Evolutionary conservation across 2,888 invertebrate genomes (phyloP), one percentile per base, ranked within the genome.

Genomic region (Polia nebulosa): DNA sequence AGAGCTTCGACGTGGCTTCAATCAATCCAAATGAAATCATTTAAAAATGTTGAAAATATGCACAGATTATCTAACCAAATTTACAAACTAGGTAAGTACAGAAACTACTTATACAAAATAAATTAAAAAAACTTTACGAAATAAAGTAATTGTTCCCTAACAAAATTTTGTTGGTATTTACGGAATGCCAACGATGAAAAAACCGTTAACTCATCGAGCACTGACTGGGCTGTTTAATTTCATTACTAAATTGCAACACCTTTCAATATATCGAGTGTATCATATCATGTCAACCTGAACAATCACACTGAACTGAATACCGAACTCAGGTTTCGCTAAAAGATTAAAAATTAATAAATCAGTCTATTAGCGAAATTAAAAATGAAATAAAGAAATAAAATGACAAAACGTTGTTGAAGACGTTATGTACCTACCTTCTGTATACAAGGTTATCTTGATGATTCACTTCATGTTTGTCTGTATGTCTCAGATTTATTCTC

Each of bases 231-330:
- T 74, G 56, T 83, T 78, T 66, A 76, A 68, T 66, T 78, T 80
- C 82, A 83, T 84, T 83, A 80, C 70, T 74, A 80, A 82, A 83
- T 83, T 80, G 83, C 79, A 77, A 73, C 62, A 66, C 72, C 56
- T 69, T 71, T 51, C 32, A 39, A 27, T 63, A 71, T 53, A 49
- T 41, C 44, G 52, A 57, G 57, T 76, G 66, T 66, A 71, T 80
- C 68, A 82, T 77, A 76, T 66, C 70, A 82, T 61, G 76, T 76
- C 78, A 61, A 44, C 55, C 52, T 13, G 39, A 63, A 78, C 63
- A 49, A 68, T 75, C 32, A 55, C 47, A 65, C 41, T 25, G 41
- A 53, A 44, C 22, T 49, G 67, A 77, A 68, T 71, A 67, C 55
- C 61, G 56, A 68, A 66, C 39, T 49, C 45, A 22, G 57, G 27